phyloP scores from a whole-genome alignment of 2,888 invertebrate species.

The Kryphioiulus occultus region DNA sequence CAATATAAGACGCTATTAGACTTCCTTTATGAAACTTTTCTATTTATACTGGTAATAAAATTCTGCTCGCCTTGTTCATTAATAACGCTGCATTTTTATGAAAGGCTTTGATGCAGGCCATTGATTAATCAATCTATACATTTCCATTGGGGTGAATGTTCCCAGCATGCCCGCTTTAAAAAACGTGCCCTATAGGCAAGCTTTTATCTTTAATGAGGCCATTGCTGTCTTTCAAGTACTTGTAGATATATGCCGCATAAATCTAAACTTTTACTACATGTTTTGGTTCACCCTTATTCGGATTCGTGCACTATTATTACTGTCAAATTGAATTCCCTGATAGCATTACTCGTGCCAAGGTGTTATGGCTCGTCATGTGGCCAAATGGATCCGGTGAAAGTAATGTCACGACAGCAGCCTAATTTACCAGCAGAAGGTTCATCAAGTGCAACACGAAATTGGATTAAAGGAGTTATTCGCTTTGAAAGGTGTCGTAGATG shows the following conservation, averaged over 20 bases:
- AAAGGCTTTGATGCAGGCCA: constrained; percentile 27
- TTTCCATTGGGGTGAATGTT: constrained; percentile 28
- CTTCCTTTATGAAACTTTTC: constrained; percentile 36
- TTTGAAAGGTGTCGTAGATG: not conserved
- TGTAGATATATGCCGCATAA: constrained; percentile 36
- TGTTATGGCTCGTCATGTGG: not conserved
- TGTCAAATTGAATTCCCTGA: constrained; percentile 36
- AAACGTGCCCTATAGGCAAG: constrained; percentile 13
- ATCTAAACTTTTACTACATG: constrained; percentile 39
- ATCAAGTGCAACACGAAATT: not conserved
- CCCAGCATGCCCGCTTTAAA: not conserved
- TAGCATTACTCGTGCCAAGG: constrained; percentile 32
- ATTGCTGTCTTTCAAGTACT: constrained; percentile 38
- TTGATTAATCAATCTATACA: not conserved
- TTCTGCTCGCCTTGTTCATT: constrained; percentile 11
- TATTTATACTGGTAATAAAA: constrained; percentile 39
- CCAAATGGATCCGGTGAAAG: constrained; percentile 28
- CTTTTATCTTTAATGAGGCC: constrained; percentile 40
- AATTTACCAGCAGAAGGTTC: constrained; percentile 26
- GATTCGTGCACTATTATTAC: constrained; percentile 28
- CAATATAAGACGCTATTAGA: constrained; percentile 28
- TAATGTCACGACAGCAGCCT: constrained; percentile 25
- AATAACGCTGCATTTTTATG: constrained; percentile 40
- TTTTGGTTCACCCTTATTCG: constrained; percentile 33
- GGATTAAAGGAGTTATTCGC: not conserved